Evolutionary conservation across 2,113 vertebrate species (phyloP).

Genomic region (Ptilonorhynchus violaceus): DNA sequence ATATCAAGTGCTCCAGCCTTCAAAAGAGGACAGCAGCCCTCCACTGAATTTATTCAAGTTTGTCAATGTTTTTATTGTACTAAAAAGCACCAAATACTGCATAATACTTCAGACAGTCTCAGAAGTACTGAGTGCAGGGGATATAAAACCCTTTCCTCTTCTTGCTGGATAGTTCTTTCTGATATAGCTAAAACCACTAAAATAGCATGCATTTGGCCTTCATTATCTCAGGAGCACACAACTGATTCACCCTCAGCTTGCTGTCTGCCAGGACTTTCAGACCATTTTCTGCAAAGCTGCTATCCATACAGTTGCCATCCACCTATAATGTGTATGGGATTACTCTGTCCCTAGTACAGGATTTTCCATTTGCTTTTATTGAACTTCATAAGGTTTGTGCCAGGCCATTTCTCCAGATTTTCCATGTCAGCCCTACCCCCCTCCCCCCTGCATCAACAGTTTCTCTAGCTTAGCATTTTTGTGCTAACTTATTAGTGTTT

Average conservation of each 20-base stretch:
- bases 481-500: not conserved
- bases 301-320: not conserved
- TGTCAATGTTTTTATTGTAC: not conserved
- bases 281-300: not conserved
- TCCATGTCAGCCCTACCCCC: not conserved
- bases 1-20: not conserved
- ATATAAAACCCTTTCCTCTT: not conserved
- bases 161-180: not conserved
- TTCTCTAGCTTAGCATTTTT: not conserved
- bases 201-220: not conserved
- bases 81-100: not conserved
- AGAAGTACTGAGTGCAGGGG: not conserved
- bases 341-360: not conserved
- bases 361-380: not conserved
- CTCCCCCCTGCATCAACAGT: not conserved
- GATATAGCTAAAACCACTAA: not conserved
- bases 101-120: not conserved
- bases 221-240: not conserved
- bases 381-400: not conserved
- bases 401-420: not conserved
- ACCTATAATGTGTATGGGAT: too few species aligned
- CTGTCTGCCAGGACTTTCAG: not conserved
- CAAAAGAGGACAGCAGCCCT: not conserved
- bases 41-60: not conserved
- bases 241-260: not conserved